Evolutionary conservation across 2,888 invertebrate genomes (phyloP), one percentile per base, ranked within the genome.

Genomic region (Autographa gamma): DNA sequence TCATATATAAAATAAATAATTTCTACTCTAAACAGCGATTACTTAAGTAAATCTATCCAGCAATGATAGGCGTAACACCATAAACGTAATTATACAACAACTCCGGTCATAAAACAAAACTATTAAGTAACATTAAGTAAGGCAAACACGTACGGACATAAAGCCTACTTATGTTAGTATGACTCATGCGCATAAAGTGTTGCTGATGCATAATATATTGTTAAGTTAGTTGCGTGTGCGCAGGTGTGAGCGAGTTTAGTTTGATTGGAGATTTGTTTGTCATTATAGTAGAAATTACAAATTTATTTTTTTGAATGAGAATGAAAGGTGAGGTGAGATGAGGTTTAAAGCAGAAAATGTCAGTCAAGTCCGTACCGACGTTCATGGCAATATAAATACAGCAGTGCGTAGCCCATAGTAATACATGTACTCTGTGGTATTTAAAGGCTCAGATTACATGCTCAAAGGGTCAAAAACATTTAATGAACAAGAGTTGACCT

Each of bases 161-260:
- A 43, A 56, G 60, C 66, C 19, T 32, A 61, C 32, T 58, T 31
- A 19, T 59, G 61, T 63, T 56, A 13, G 34, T 54, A 59, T 82
- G 80, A 71, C 54, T 80, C 71, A 76, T 66, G 66, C 67, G 73
- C 62, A 66, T 62, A 34, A 74, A 74, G 61, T 71, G 71, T 54
- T 60, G 60, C 4, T 64, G 19, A 52, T 38, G 63, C 68, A 66
- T 67, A 59, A n/a, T 48, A 62, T 41, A 60, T 61, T 66, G 71
- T 67, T 73, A 65, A 63, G 56, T 61, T 25, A 54, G 67, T 66
- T 81, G 73, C 66, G 78, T 73, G 19, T 58, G 31, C 80, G 74
- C 65, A 68, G 14, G 7, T 48, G 48, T 48, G 38, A 11, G 11
- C 38, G 9, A 38, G 11, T 38, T 25, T 25, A 25, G 25, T 25